Base-by-base conservation (phyloP, 2,797 vertebrate species). In the Pseudochromis fuscus region DNA sequence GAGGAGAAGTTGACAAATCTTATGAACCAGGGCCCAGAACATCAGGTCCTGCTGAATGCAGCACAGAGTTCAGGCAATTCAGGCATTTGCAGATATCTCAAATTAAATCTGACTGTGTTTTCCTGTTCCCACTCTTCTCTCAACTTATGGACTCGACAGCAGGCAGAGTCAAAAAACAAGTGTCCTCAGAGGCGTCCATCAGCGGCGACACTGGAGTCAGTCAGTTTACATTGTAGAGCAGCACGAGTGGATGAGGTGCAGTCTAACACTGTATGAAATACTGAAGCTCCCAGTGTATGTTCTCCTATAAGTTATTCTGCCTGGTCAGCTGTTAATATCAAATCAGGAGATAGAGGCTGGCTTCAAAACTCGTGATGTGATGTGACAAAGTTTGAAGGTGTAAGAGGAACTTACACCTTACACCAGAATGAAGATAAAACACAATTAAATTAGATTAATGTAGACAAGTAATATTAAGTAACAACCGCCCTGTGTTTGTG, bases 71-170 rank as follows among this genome's bases (percentile, higher is more conserved):
- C n/a, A 5, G 2, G 8, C 18, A n/a, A 24, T 50, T n/a, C 44
- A 15, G 69, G 44, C 7, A 7, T 46, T 42, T 62, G 23, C 16
- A 3, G 16, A 23, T 58, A 72, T 74, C 63, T 66, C 33, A 72
- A 69, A 45, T 55, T 5, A 65, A 72, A 77, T 72, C 62, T 9
- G n/a, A 38, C 45, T 9, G 42, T 33, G 42, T 18, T 10, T 48
- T 12, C 55, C 50, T 33, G 18, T n/a, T 35, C 31, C 8, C 12
- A 21, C n/a, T 51, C n/a, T 16, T 64, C 13, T 49, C 42, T 67
- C 13, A 30, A 7, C 27, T 19, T 53, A n/a, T 13, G 6, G 13
- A 38, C 3, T 12, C 48, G 12, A 25, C 24, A 15, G 6, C 1
- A 50, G 19, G 30, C 16, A 23, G 31, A 33, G 31, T 33, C n/a